Base-by-base conservation (phyloP, 2,888 invertebrate species). In the Spisula subtruncata region DNA sequence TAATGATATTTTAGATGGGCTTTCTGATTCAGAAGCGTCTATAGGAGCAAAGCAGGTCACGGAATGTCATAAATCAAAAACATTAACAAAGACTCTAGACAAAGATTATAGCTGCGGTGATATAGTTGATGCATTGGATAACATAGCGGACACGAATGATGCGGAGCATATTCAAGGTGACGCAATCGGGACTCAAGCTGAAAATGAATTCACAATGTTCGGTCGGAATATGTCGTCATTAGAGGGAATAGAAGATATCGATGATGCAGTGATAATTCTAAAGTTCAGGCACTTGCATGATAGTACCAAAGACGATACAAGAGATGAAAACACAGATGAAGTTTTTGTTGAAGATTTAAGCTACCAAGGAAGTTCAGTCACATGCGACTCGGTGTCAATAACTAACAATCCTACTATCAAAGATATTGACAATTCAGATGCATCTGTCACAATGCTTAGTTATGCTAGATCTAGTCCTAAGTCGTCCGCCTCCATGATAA, bases 31-130 rank as follows among this genome's bases (percentile, higher is more conserved):
- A 32, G 56, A 89, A 29, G 32, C 14, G 6, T 75, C 75, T 12
- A 4, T 32, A 35, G 35, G 5, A 12, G 32, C 16, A 35, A 29
- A 29, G 12, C 16, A 20, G 18, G 20, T n/a, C n/a, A 16, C 32
- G 16, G 29, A 75, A 6, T 66, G n/a, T 66, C 14, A 0, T 35
- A 35, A 75, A 32, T 35, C 75, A 35, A 75, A 75, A 32, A 35
- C 75, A 32, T 35, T 35, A 16, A 75, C 85, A 25, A 81, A 66
- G 18, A 89, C 88, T 5, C 80, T 87, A 20, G 32, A 88, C 41
- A 87, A 87, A 48, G 89, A 90, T 6, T 89, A 89, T 48, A 89
- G 79, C 29, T 85, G 54, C 41, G 90, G 88, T 29, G 89, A 92
- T 82, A 90, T 89, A 32, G 81, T 81, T 18, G 88, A 86, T 60